phyloP scores from a whole-genome alignment of 2,888 invertebrate species.

The Thecophora atra region DNA sequence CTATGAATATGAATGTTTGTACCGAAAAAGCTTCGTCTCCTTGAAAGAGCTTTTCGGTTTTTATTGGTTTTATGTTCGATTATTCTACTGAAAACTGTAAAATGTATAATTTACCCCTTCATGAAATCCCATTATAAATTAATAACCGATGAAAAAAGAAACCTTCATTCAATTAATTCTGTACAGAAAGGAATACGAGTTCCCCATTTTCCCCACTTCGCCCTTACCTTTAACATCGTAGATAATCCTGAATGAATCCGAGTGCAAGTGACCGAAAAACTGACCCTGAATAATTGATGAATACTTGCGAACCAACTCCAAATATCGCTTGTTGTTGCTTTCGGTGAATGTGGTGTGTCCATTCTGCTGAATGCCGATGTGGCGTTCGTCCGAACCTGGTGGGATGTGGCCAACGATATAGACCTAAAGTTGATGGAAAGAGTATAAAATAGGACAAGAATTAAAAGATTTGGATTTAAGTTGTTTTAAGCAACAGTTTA shows the following conservation, averaged over 20 bases:
- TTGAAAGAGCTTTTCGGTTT: too few relatives aligned
- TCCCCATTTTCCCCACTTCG: neutral
- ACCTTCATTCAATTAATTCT: slow-evolving; percentile 32
- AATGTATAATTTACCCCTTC: too few relatives aligned
- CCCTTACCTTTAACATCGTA: slow-evolving; percentile 78
- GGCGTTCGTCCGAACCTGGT: slow-evolving; percentile 86
- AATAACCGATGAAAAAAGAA: neutral
- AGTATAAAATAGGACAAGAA: too few relatives aligned
- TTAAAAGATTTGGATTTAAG: neutral
- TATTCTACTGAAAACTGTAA: too few relatives aligned
- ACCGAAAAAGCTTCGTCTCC: too few relatives aligned
- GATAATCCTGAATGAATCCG: slow-evolving; percentile 88
- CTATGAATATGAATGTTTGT: too few relatives aligned
- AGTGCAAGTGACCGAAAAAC: slow-evolving; percentile 92
- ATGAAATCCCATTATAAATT: neutral
- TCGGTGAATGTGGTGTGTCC: slow-evolving; percentile 73
- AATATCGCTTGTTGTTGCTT: slow-evolving; percentile 80
- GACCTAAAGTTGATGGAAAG: slow-evolving; percentile 71
- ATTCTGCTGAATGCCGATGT: slow-evolving; percentile 73
- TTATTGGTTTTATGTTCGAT: too few relatives aligned
- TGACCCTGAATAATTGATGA: slow-evolving; percentile 87
- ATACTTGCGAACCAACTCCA: slow-evolving; percentile 78
- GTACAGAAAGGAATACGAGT: neutral
- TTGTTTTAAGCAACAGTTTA: neutral
- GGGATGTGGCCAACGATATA: slow-evolving; percentile 91